Evolutionary conservation across 2,113 vertebrate genomes (phyloP).

Genomic region (Monopterus albus): DNA sequence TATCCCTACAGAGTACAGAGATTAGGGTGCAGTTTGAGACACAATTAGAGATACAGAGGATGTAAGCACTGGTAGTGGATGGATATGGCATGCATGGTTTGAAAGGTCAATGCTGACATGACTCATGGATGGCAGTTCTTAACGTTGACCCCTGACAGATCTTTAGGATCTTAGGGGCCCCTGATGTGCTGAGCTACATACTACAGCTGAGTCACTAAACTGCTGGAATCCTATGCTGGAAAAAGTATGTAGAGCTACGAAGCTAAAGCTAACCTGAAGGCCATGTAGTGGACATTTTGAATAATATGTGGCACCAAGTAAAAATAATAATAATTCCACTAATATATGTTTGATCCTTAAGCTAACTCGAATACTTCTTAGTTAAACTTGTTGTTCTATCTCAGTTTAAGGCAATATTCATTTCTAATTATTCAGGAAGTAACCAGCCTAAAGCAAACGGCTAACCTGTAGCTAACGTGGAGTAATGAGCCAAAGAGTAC

Average conservation of each 20-base stretch:
- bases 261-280: constrained; percentile 64
- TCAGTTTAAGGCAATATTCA: constrained; percentile 64
- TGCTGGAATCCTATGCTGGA: constrained; percentile 38
- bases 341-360: constrained; percentile 56
- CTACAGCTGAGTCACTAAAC: constrained; percentile 64
- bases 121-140: constrained; percentile 76
- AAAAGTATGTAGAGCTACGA: constrained; percentile 49
- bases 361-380: constrained; percentile 39
- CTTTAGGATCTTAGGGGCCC: constrained; percentile 48
- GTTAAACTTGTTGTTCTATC: constrained; percentile 33
- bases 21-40: constrained; percentile 71
- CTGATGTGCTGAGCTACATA: constrained; percentile 63
- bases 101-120: constrained; percentile 72
- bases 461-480: constrained; percentile 42
- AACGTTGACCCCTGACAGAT: constrained; percentile 57
- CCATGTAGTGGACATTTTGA: constrained; percentile 55
- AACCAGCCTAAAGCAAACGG: constrained; percentile 37
- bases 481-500: constrained; percentile 21
- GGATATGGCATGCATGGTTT: constrained; percentile 75
- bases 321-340: constrained; percentile 40
- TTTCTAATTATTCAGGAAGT: constrained; percentile 47
- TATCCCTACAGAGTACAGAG: constrained; percentile 51
- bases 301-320: constrained; percentile 69
- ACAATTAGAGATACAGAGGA: constrained; percentile 40
- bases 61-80: constrained; percentile 73